Evolutionary conservation across 2,888 invertebrate species (phyloP), one percentile per base, ranked within the genome.

Genomic region (Idaea straminata): DNA sequence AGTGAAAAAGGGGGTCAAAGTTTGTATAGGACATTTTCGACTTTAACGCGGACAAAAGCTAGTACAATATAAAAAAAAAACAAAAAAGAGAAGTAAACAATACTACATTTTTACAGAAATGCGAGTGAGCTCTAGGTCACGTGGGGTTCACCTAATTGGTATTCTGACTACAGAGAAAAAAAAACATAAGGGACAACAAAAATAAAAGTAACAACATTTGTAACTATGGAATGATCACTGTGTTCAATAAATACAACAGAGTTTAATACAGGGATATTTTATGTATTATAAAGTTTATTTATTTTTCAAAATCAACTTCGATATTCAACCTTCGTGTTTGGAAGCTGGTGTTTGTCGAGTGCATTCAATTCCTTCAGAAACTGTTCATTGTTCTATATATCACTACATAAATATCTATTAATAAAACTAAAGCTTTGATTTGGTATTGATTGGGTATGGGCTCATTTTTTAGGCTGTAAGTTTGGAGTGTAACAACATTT

Each of bases 261-360:
- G 91, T 91, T 83, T 84, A 84, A 92, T 92, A 92, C 91, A 92
- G 91, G 92, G 92, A 92, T 91, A 90, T 88, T 91, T 91, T 92
- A 90, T 83, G 84, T 78, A 89, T 84, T 82, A 82, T 84, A 83
- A 85, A 77, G 79, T 83, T 68, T 78, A 72, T 78, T 79, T 79
- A 83, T 85, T 84, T n/a, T 82, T 81, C 77, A 83, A 81, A 80
- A 76, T 80, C 79, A 79, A 75, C 78, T 76, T 75, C 73, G 68
- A 77, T 65, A 72, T 69, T 47, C 47, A 73, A 74, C 72, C 72
- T 71, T 72, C 69, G 72, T 66, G 71, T 70, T 64, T 70, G 72
- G 78, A 74, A 77, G 47, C 76, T 69, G 69, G 69, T 77, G 72
- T 77, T 75, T 71, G 74, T 75, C 62, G 64, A 73, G 73, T 70